phyloP scores from a whole-genome alignment of 2,888 invertebrate genomes.

The Colletes collaris region DNA sequence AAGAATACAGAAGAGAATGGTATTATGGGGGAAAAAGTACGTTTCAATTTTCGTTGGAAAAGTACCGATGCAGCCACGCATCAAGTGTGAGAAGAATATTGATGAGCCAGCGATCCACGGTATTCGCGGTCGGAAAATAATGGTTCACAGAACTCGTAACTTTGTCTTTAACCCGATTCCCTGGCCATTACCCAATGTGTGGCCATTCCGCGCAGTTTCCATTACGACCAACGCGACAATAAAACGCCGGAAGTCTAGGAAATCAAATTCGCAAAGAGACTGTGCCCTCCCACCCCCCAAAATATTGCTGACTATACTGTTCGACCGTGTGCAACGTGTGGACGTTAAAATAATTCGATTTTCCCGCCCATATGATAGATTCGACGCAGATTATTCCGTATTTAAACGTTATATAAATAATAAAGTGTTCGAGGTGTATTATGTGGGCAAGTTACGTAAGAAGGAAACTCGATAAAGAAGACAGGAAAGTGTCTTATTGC shows the following conservation, averaged over 20 bases:
- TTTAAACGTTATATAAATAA: no score
- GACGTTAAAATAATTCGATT: no score
- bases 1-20: no score
- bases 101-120: conserved; percentile 15
- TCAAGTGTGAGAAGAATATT: conserved; percentile 19
- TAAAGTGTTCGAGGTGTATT: no score
- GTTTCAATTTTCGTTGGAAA: no score
- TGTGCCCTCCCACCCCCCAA: conserved; percentile 4
- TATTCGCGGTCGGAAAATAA: conserved; percentile 33
- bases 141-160: conserved; percentile 43
- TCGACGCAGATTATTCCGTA: no score
- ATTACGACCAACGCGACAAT: conserved; percentile 56
- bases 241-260: conserved; percentile 61
- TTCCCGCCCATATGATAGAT: no score
- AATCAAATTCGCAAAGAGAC: conserved; percentile 58
- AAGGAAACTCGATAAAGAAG: no score
- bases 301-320: conserved; percentile 50
- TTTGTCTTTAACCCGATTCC: conserved; percentile 58
- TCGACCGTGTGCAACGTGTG: neutral
- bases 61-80: neutral
- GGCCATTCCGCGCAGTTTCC: conserved; percentile 49
- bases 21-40: no score
- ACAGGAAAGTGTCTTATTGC: no score
- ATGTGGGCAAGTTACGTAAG: no score
- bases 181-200: conserved; percentile 62